Evolutionary conservation across 1,140 invertebrate species (phyloP), one percentile per base, ranked within the genome.

Genomic region (Bombus soroeensis): DNA sequence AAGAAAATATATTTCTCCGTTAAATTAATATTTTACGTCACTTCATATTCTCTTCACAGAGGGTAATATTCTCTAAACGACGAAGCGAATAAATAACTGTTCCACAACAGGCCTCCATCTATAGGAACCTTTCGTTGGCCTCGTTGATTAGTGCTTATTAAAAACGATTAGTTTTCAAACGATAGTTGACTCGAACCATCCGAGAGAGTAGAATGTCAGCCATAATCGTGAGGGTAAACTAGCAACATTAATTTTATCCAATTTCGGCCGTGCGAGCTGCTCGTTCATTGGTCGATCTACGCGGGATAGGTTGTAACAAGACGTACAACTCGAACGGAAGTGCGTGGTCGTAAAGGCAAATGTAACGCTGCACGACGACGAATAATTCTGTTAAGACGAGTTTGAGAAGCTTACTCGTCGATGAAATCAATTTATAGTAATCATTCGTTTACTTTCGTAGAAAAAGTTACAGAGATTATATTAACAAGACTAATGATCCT

Each of bases 201-300:
- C 47, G 28, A 59, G 53, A 73, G 66, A 64, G 76, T 73, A 34
- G 64, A 85, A 79, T 72, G 62, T 80, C 66, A 85, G 68, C 32
- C n/a, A 62, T 41, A 43, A 53, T 85, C 82, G 43, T 18, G 34
- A 72, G 34, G 68, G 43, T 84, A 59, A 78, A 72, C 75, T 75
- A n/a, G 72, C 41, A 73, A 47, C 76, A 81, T 81, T 85, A 86
- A 86, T 82, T 86, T 64, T 70, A 75, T 75, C 72, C 84, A 86
- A 86, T 86, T 82, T 79, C 71, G 83, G 59, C 4, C 70, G 53
- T n/a, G 34, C 37, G 34, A 18, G 41, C 22, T 53, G n/a, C 41
- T 28, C 13, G 71, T 81, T 64, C n/a, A 73, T 70, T 79, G 83
- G 76, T 22, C 76, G 39, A 47, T 68, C 3, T 47, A 32, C n/a